These are phyloP conservation scores for Delichon dasypus DNA, from an alignment of 2,797 vertebrate species.

Conservation along the genomic window DNA sequence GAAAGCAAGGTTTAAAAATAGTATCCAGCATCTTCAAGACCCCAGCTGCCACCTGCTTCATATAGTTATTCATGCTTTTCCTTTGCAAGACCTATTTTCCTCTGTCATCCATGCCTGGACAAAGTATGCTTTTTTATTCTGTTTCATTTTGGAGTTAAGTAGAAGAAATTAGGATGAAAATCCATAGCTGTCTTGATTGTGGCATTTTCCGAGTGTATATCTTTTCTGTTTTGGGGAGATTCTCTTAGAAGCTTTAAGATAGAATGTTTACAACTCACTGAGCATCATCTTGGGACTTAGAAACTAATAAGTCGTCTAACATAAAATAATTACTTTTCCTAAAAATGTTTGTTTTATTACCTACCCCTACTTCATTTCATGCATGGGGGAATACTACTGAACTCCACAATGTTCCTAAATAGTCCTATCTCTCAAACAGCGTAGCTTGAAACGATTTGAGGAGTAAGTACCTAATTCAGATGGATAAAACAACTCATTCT, in stretches of 20 bases:
- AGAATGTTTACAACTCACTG: background rate
- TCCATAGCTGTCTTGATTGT: background rate
- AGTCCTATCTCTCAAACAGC: constrained; percentile 18
- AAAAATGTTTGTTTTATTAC: constrained; percentile 50
- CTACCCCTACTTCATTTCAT: constrained; percentile 42
- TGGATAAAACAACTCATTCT: constrained; percentile 30
- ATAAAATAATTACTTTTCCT: constrained; percentile 37
- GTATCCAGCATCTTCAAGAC: background rate
- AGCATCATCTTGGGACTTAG: background rate
- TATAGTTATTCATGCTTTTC: background rate
- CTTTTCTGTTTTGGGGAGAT: background rate
- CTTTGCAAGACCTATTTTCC: background rate
- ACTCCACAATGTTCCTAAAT: constrained; percentile 29
- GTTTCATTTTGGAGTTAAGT: background rate
- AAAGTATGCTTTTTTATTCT: background rate
- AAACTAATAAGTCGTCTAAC: constrained; percentile 10
- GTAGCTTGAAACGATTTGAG: background rate
- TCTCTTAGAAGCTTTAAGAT: background rate
- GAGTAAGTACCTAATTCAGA: constrained; percentile 38
- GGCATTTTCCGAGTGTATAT: background rate
- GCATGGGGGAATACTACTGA: constrained; percentile 33
- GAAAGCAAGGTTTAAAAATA: background rate
- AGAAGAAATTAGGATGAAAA: background rate
- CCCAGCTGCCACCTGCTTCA: background rate
- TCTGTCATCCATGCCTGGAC: background rate